A percentile compares a stretch with the other conserved stretches of the same genome.
Conservation (phyloP, 2,113 vertebrate genomes). For the Periophthalmodon schlosseri region DNA sequence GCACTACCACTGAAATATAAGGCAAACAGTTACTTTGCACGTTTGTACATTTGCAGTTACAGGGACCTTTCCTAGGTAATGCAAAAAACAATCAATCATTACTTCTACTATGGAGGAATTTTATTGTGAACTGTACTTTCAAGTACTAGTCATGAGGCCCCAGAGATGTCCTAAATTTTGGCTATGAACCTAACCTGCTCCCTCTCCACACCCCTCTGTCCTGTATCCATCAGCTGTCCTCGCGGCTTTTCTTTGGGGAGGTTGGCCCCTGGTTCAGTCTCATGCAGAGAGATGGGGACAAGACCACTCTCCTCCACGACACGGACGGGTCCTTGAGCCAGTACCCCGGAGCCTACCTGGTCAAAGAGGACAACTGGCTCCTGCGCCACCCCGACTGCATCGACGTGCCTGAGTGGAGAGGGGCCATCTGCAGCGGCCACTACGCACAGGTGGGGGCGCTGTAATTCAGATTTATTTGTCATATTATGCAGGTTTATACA, state of each 20-base stretch:
- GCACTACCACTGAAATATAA: too few relatives aligned
- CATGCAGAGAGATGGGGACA: slow-evolving; percentile 96
- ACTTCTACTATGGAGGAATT: too few relatives aligned
- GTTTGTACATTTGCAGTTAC: too few relatives aligned
- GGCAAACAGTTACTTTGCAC: too few relatives aligned
- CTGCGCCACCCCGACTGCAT: slow-evolving; percentile 93
- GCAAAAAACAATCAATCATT: too few relatives aligned
- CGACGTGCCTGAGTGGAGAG: slow-evolving; percentile 92
- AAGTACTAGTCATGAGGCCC: too few relatives aligned
- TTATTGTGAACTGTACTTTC: too few relatives aligned
- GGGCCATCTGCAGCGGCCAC: slow-evolving; percentile 90
- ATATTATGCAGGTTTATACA: background rate
- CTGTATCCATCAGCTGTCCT: slow-evolving; percentile 71
- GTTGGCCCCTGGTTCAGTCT: slow-evolving; percentile 94
- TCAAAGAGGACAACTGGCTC: slow-evolving; percentile 96
- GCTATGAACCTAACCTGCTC: background rate
- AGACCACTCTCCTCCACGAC: slow-evolving; percentile 94
- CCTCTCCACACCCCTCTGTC: background rate
- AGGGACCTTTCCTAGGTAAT: too few relatives aligned
- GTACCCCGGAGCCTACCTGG: slow-evolving; percentile 91
- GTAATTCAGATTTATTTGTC: background rate
- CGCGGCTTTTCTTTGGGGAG: slow-evolving; percentile 95
- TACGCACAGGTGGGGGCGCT: slow-evolving; percentile 86
- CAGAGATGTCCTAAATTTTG: background rate
- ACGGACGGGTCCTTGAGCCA: slow-evolving; percentile 92